Evolutionary conservation across 2,888 invertebrate species (phyloP).

Genomic region (Rhingia rostrata): DNA sequence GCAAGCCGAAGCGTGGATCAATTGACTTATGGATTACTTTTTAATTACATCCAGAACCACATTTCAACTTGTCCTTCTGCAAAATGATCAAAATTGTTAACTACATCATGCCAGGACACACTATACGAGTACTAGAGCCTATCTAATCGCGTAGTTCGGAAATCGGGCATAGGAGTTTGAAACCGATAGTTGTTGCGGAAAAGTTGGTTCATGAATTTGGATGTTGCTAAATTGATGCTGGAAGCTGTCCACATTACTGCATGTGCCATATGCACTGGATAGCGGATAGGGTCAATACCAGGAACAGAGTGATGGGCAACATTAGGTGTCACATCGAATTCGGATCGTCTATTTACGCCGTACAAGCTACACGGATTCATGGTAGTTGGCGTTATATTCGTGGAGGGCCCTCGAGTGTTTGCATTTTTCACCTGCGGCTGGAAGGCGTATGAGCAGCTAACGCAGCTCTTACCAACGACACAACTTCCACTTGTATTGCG

Average conservation of each 20-base stretch:
- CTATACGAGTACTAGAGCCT: background rate
- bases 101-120: background rate
- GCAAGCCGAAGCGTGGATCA: background rate
- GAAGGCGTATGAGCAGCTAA: too few species aligned
- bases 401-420: too few species aligned
- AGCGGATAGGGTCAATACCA: background rate
- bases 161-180: background rate
- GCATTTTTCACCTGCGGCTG: too few species aligned
- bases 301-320: too few species aligned
- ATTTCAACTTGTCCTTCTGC: background rate
- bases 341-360: background rate
- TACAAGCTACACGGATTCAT: too few species aligned
- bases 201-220: slow-evolving; percentile 2
- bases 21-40: background rate
- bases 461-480: too few species aligned
- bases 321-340: background rate
- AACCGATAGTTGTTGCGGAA: background rate
- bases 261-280: background rate
- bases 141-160: too few species aligned
- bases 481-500: too few species aligned
- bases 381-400: too few species aligned
- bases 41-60: background rate
- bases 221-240: too few species aligned
- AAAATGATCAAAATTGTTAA: background rate
- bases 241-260: background rate